Percentiles rank a stretch among this genome's conserved stretches.
These are phyloP conservation scores for Pherbina coryleti DNA, from an alignment of 2,888 invertebrate species.

Conservation along the genomic window DNA sequence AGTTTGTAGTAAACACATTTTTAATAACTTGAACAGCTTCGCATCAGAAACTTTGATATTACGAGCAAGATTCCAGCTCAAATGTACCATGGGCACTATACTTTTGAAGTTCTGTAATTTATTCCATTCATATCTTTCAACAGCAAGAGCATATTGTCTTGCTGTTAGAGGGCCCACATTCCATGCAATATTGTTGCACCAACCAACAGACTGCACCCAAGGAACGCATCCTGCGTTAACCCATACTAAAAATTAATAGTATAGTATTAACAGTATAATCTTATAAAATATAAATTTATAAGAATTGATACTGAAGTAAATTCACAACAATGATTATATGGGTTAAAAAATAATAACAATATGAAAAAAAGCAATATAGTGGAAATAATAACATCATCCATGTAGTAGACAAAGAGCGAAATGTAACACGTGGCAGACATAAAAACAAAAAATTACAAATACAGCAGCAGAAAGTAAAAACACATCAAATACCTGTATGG, in stretches of 20 bases:
- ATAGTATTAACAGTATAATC: too few species aligned
- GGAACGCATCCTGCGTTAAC: constrained; percentile 97
- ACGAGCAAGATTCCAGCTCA: constrained; percentile 97
- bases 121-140: constrained; percentile 99
- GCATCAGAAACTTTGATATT: constrained; percentile 96
- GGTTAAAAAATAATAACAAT: too few species aligned
- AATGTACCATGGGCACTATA: constrained; percentile 98
- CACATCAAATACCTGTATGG: too few species aligned
- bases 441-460: too few species aligned
- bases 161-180: constrained; percentile 98
- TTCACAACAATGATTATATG: too few species aligned
- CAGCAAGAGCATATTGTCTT: constrained; percentile 90
- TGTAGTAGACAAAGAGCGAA: too few species aligned
- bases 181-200: constrained; percentile 99
- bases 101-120: constrained; percentile 97
- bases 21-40: constrained; percentile 85
- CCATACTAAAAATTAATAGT: constrained; percentile 98
- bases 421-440: too few species aligned
- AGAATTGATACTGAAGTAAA: too few species aligned
- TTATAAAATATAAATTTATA: too few species aligned
- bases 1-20: constrained; percentile 88
- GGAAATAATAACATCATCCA: too few species aligned
- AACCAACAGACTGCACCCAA: constrained; percentile 96
- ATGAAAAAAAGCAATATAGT: too few species aligned
- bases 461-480: too few species aligned